phyloP scores from a whole-genome alignment of 30 jellyfish, hydroid and myxozoan genomes.

The Aurelia sp. region DNA sequence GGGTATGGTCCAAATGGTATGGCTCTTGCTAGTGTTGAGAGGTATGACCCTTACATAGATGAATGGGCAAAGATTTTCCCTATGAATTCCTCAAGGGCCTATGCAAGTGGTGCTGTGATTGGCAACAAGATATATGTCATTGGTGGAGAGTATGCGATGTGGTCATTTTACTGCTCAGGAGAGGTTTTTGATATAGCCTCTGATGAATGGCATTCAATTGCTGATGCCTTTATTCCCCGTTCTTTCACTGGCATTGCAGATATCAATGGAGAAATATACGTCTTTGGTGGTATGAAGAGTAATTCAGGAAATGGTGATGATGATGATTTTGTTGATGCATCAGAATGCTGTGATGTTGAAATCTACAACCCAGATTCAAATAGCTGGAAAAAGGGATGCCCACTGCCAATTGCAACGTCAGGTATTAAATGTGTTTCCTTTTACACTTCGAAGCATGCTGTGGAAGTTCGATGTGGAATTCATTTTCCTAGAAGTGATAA shows the following conservation, averaged over 20 bases:
- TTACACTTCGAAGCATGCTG: slow-evolving; percentile 54
- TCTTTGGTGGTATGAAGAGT: slow-evolving; percentile 93
- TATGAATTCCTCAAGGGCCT: slow-evolving; percentile 94
- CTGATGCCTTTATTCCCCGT: slow-evolving; percentile 90
- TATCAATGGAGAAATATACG: slow-evolving; percentile 47
- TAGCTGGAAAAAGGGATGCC: slow-evolving; percentile 74
- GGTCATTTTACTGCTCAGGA: slow-evolving; percentile 98
- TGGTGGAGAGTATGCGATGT: slow-evolving; percentile 99
- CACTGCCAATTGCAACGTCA: slow-evolving; percentile 89
- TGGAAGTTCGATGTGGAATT: slow-evolving; percentile 84
- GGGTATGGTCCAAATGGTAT: slow-evolving; percentile 93
- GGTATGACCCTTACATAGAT: slow-evolving; percentile 87
- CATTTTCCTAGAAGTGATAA: slow-evolving; percentile 33
- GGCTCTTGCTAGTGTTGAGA: slow-evolving; percentile 97
- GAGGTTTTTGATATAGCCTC: slow-evolving; percentile 85
- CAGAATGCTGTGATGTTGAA: slow-evolving; percentile 91
- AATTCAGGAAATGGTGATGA: slow-evolving; percentile 65
- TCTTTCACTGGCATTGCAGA: slow-evolving; percentile 83
- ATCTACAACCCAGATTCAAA: slow-evolving; percentile 61
- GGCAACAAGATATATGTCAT: slow-evolving; percentile 86
- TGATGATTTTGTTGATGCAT: slow-evolving; percentile 95
- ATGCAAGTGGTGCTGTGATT: slow-evolving; percentile 93
- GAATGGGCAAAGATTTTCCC: slow-evolving; percentile 98
- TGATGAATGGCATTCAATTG: slow-evolving; percentile 92
- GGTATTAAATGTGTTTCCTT: slow-evolving; percentile 79